Evolutionary conservation across 2,797 vertebrate species (phyloP).

Genomic region (Poeciliopsis infans): DNA sequence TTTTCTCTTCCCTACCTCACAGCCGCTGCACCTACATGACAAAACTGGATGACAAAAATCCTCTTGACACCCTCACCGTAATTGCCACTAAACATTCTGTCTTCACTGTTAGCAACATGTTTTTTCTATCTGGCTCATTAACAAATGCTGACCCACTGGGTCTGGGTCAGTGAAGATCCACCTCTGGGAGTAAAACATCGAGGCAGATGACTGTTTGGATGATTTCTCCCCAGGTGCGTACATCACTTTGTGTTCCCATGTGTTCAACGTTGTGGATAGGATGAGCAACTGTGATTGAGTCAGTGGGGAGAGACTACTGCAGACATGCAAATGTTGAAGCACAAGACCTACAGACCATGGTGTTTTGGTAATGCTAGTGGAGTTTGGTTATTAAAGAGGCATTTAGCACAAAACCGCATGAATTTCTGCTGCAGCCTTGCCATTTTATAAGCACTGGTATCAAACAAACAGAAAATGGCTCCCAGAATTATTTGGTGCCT

Average conservation of each 20-base stretch:
- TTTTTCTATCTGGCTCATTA: slow-evolving; percentile 72
- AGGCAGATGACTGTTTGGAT: slow-evolving; percentile 74
- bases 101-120: slow-evolving; percentile 51
- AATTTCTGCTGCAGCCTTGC: slow-evolving; percentile 54
- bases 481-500: slow-evolving; percentile 75
- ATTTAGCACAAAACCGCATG: slow-evolving; percentile 33
- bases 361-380: not conserved
- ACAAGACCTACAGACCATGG: slow-evolving; percentile 14
- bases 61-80: slow-evolving; percentile 32
- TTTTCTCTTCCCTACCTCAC: not conserved
- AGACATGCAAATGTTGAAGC: slow-evolving; percentile 51
- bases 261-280: slow-evolving; percentile 65
- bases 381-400: slow-evolving; percentile 37
- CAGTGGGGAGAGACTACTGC: slow-evolving; percentile 52
- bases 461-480: slow-evolving; percentile 77
- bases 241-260: slow-evolving; percentile 51
- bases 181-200: slow-evolving; percentile 62
- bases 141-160: slow-evolving; percentile 67
- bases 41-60: slow-evolving; percentile 38
- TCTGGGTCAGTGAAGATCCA: slow-evolving; percentile 64
- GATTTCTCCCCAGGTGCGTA: slow-evolving; percentile 75
- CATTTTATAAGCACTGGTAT: slow-evolving; percentile 71
- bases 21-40: slow-evolving; percentile 1
- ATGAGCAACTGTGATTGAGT: slow-evolving; percentile 49
- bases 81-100: slow-evolving; percentile 32